Evolutionary conservation across 53 echinoderm and acorn worm genomes (phyloP), one percentile per base, ranked within the genome.

Genomic region (Patiria pectinifera): DNA sequence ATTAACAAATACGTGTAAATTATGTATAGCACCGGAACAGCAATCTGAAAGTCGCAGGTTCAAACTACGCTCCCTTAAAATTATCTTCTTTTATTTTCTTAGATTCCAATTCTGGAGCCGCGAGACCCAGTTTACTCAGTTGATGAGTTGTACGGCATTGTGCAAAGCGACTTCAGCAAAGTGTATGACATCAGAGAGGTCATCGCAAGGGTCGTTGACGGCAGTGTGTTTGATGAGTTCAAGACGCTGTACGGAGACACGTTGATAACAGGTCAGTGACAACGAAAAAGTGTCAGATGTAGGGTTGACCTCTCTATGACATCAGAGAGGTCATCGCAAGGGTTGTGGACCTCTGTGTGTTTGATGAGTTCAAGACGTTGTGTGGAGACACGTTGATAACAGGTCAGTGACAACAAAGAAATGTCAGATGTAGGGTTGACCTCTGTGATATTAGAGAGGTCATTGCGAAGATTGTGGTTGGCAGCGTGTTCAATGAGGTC

Each of bases 201-300:
- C 35, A 99, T 99, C 45, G 97, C 97, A 0, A 96, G 99, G 76
- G 60, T 99, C 14, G 97, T 97, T 22, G 99, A 99, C 87, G 99
- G 95, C 59, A 99, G 99, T 59, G 97, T 94, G 66, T 99, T 99
- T 92, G 96, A 99, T 80, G 99, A 99, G 80, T 99, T 99, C 77
- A 99, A 99, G 91, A 92, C 95, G 48, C 89, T 96, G 59, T 99
- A 99, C 88, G 99, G 99, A 24, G 96, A 96, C 90, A 99, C 99
- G 8, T 46, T 99, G 66, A 91, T 99, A 24, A 99, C 99, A 90
- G 99, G 97, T 96, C 18, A 23, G 22, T 10, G 24, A 83, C 48
- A 48, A 7, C 48, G 48, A 44, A 8, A 7, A 12, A 59, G 19
- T 48, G 82, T 53, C 1, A 53, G 2, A 53, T 53, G 53, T 53